Percentiles rank a stretch among this genome's conserved stretches.
phyloP scores from a whole-genome alignment of 2,888 invertebrate species.

The Phasia obesa region DNA sequence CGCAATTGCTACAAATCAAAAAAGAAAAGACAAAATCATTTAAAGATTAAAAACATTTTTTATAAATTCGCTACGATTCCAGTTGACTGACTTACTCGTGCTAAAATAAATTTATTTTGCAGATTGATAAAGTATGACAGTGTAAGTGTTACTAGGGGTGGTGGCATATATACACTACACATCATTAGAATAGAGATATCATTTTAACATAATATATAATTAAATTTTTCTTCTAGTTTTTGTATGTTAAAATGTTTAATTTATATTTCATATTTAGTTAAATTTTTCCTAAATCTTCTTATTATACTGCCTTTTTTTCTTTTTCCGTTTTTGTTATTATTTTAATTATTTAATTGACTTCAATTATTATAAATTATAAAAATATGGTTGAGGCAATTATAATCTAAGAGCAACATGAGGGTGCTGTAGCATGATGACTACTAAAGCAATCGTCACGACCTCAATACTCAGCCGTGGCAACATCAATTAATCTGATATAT shows the following conservation, averaged over 20 bases:
- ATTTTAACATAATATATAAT: not conserved
- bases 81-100: constrained; percentile 49
- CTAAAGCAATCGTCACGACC: too few species aligned
- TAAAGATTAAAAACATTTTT: constrained; percentile 39
- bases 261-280: not conserved
- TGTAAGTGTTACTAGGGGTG: not conserved
- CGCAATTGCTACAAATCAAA: not conserved
- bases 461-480: too few species aligned
- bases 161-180: constrained; percentile 30
- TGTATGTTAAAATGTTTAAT: not conserved
- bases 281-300: too few species aligned
- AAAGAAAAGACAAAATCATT: constrained; percentile 24
- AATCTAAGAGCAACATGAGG: too few species aligned
- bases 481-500: too few species aligned
- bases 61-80: constrained; percentile 39
- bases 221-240: not conserved
- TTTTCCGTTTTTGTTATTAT: too few species aligned
- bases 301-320: too few species aligned
- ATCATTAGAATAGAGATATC: not conserved
- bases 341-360: too few species aligned
- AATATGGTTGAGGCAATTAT: too few species aligned
- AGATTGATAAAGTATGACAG: not conserved
- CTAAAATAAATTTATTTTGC: constrained; percentile 27
- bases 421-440: too few species aligned
- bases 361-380: too few species aligned